phyloP scores from a whole-genome alignment of 2,113 vertebrate genomes.

The Chionomys nivalis region DNA sequence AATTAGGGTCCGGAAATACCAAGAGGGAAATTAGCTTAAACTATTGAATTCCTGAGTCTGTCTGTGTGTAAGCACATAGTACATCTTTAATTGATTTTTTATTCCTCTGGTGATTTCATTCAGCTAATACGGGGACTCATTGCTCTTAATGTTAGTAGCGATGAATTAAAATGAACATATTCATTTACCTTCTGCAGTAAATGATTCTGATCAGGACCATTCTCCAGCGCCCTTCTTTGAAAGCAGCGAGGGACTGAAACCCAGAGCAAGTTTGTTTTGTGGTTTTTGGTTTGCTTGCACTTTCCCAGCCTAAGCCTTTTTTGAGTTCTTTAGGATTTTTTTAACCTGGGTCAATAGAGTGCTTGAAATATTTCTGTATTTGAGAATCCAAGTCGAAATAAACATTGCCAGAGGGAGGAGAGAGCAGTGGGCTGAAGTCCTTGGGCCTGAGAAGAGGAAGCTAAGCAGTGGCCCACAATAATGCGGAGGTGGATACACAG shows the following conservation, averaged over 20 bases:
- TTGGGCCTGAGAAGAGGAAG: background rate
- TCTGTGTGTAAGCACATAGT: constrained; percentile 60
- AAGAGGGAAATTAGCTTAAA: constrained; percentile 77
- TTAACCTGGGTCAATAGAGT: constrained; percentile 67
- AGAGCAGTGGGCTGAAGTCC: background rate
- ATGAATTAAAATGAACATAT: constrained; percentile 67
- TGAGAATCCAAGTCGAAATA: constrained; percentile 68
- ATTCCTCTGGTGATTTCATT: constrained; percentile 72
- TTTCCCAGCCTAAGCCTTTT: constrained; percentile 79
- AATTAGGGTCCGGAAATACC: constrained; percentile 70
- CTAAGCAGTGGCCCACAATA: background rate
- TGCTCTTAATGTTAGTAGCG: constrained; percentile 69
- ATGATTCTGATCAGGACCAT: constrained; percentile 51
- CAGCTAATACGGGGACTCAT: constrained; percentile 65
- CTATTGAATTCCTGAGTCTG: constrained; percentile 66
- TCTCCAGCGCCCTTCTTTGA: constrained; percentile 66
- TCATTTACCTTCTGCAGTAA: constrained; percentile 69
- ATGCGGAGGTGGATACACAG: background rate
- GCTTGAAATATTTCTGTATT: constrained; percentile 79
- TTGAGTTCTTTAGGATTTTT: constrained; percentile 83
- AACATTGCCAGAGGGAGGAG: constrained; percentile 30
- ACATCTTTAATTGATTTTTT: constrained; percentile 78
- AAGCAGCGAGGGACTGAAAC: constrained; percentile 46
- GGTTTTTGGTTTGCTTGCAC: constrained; percentile 69
- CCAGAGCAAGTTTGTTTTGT: constrained; percentile 73